These are phyloP conservation scores for Cotesia chilonis DNA, from an alignment of 1,140 invertebrate species.

Conservation along the genomic window DNA sequence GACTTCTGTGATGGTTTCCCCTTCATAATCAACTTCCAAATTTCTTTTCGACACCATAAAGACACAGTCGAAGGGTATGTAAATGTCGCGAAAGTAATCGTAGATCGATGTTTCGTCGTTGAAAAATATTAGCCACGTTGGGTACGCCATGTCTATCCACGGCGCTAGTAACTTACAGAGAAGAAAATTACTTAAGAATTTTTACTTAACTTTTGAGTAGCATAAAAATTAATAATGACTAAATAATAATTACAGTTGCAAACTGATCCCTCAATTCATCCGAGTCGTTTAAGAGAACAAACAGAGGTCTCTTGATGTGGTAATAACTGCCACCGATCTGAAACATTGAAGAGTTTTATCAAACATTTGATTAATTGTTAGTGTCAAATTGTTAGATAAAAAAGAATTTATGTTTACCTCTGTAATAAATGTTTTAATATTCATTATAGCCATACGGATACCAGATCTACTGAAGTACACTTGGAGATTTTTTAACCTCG, in stretches of 20 bases:
- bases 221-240: too few relatives aligned
- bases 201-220: too few relatives aligned
- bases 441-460: conserved; percentile 52
- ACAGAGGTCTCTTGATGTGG: conserved; percentile 59
- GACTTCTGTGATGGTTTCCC: conserved; percentile 53
- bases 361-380: conserved; percentile 7
- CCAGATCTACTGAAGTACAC: conserved; percentile 42
- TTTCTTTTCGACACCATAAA: conserved; percentile 48
- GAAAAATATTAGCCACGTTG: conserved; percentile 59
- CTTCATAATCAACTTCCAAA: conserved; percentile 1
- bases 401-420: conserved; percentile 41
- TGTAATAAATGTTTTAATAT: conserved; percentile 51
- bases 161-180: conserved; percentile 8
- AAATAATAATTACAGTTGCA: conserved; percentile 47
- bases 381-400: background rate
- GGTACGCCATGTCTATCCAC: conserved; percentile 59
- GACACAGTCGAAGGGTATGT: conserved; percentile 55
- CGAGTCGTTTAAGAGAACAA: conserved; percentile 58
- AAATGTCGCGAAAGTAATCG: conserved; percentile 49
- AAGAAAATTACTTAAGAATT: background rate
- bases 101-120: conserved; percentile 44
- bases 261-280: conserved; percentile 52
- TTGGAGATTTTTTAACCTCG: conserved; percentile 44
- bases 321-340: conserved; percentile 55
- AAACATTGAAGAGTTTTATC: conserved; percentile 31